Base-by-base conservation (phyloP, 1,140 invertebrate genomes). In the Brachionus plicatilis region DNA sequence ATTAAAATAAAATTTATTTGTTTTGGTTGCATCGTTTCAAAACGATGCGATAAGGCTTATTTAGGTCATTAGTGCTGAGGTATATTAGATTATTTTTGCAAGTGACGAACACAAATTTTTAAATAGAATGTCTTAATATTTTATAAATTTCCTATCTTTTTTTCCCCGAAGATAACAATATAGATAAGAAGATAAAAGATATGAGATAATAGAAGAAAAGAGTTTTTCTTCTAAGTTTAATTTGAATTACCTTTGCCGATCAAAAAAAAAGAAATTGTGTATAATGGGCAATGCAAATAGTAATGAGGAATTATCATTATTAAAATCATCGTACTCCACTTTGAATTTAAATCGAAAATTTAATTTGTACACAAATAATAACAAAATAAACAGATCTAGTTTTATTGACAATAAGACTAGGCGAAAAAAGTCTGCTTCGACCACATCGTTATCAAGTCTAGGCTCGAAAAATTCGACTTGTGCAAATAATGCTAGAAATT, bases 351-450 rank as follows among this genome's bases (percentile, higher is more conserved):
- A 82, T 47, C 37, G 43, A 33, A 82, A 65, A 82, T 65, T 65
- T 47, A 68, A 60, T 68, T 41, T 82, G 1, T 82, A 82, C 20
- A 24, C 79, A 60, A 82, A 47, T 41, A 82, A n/a, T 47, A 50
- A 27, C 27, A 76, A 50, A 76, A 33, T 76, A 50, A 76, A 47
- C 79, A 82, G 60, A 27, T 20, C 65, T 41, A 60, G 41, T 82
- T 24, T 45, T 20, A 65, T 65, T 65, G 53, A 65, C 11, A 82
- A 24, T 43, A 60, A 68, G 41, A 41, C 43, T 37, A 80, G 45
- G 27, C 53, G 79, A 37, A 60, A 37, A 82, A 82, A 82, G 24
- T 82, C 79, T 41, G 79, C 79, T 6, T 82, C 79, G 37, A 82
- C 79, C 11, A 33, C 50, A 12, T 82, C 79, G 20, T n/a, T 82